phyloP scores from a whole-genome alignment of 2,888 invertebrate species.

The Nomada ferruginata region DNA sequence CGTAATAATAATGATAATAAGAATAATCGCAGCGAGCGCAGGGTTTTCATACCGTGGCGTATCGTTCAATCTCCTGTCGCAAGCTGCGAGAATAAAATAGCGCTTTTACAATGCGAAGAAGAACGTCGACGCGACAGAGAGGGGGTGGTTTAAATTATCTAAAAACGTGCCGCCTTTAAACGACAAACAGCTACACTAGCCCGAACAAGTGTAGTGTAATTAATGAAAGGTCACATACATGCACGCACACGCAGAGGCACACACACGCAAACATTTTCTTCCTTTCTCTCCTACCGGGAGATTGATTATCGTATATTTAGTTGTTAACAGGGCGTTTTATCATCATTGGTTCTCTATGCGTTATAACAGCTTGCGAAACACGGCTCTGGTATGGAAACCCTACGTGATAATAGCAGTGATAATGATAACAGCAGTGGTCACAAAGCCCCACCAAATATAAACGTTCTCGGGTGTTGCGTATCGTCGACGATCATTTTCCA shows the following conservation, averaged over 20 bases:
- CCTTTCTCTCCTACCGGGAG: constrained; percentile 23
- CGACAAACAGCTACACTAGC: constrained; percentile 16
- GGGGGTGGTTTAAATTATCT: constrained; percentile 26
- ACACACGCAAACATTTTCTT: constrained; percentile 4
- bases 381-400: constrained; percentile 62
- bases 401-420: constrained; percentile 70
- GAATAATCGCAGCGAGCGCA: constrained; percentile 69
- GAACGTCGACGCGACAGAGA: constrained; percentile 21
- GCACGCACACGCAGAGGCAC: constrained; percentile 3
- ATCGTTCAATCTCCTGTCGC: constrained; percentile 38
- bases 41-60: constrained; percentile 60
- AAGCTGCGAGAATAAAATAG: constrained; percentile 29
- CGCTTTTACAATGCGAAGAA: constrained; percentile 41
- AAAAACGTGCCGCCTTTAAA: constrained; percentile 24
- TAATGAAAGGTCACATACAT: constrained; percentile 18
- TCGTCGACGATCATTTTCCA: constrained; percentile 42
- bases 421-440: constrained; percentile 71
- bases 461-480: constrained; percentile 51
- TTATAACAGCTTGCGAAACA: constrained; percentile 43
- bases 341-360: constrained; percentile 37
- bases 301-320: constrained; percentile 44
- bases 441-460: constrained; percentile 69
- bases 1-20: constrained; percentile 72
- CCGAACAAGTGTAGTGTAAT: constrained; percentile 28
- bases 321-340: constrained; percentile 38